A percentile compares a stretch with the other conserved stretches of the same genome.
Evolutionary conservation across 2,888 invertebrate species (phyloP).

Genomic region (Polia nebulosa): DNA sequence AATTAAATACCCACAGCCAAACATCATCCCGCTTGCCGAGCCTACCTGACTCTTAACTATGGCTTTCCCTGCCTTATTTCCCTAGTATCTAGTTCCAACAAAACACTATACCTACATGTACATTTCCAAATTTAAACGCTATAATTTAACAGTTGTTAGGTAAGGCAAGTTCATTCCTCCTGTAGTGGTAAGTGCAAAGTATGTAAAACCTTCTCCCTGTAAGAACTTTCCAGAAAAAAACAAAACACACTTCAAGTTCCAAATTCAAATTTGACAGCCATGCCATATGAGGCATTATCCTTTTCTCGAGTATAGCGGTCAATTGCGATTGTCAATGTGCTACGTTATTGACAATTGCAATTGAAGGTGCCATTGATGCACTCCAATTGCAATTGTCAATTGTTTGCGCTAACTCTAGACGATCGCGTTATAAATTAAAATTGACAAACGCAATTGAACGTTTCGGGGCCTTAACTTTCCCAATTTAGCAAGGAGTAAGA

Average conservation of each 20-base stretch:
- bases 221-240: not conserved
- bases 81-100: not conserved
- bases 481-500: not conserved
- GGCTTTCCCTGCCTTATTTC: not conserved
- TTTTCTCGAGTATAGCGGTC: no score
- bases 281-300: constrained; percentile 58
- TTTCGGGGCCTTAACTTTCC: no score
- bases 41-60: no score
- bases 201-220: constrained; percentile 34
- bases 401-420: no score
- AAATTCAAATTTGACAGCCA: constrained; percentile 64
- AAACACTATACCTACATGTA: not conserved
- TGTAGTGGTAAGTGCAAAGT: constrained; percentile 43
- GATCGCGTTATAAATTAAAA: no score
- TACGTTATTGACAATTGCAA: no score
- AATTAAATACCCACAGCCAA: not conserved
- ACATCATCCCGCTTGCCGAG: not conserved
- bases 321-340: no score
- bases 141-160: constrained; percentile 65
- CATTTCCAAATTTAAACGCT: constrained; percentile 25
- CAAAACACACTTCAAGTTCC: not conserved
- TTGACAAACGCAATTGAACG: no score
- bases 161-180: constrained; percentile 59
- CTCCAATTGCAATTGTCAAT: no score
- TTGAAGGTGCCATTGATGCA: no score